phyloP scores from a whole-genome alignment of 2,797 vertebrate genomes.

The Varecia variegata region DNA sequence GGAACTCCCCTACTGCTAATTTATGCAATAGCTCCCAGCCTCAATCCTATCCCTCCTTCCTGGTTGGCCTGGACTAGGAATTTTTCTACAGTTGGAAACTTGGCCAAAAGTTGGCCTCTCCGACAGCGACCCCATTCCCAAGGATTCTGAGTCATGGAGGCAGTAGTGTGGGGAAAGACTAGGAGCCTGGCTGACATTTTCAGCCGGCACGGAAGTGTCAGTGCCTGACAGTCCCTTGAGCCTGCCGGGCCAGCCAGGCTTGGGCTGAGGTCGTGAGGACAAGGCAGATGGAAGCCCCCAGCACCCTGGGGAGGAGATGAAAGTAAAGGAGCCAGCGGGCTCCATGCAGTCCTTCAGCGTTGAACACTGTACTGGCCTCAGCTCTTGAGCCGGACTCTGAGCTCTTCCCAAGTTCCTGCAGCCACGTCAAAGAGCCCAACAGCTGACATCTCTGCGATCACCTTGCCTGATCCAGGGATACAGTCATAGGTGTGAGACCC shows the following conservation, averaged over 20 bases:
- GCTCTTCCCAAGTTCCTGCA: not conserved
- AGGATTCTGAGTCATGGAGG: slow-evolving; percentile 1
- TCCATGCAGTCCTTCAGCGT: not conserved
- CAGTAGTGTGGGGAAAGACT: not conserved
- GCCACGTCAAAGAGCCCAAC: not conserved
- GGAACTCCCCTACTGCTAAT: not conserved
- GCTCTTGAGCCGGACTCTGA: not conserved
- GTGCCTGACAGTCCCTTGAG: not conserved
- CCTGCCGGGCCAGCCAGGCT: not conserved
- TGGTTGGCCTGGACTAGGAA: not conserved
- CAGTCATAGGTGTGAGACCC: not conserved
- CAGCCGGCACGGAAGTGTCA: not conserved
- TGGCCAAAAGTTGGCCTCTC: slow-evolving; percentile 14
- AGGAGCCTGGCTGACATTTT: not conserved
- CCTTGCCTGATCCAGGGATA: not conserved
- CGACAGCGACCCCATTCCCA: not conserved
- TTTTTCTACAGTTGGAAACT: not conserved
- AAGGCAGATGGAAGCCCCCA: not conserved
- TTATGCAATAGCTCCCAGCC: not conserved
- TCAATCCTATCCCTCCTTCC: not conserved
- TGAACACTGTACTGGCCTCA: not conserved
- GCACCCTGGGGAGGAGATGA: not conserved
- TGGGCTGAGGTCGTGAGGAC: slow-evolving; percentile 21
- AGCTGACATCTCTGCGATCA: not conserved
- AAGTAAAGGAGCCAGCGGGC: not conserved